Conservation (phyloP, 2,113 vertebrate genomes). For the Tyto alba region DNA sequence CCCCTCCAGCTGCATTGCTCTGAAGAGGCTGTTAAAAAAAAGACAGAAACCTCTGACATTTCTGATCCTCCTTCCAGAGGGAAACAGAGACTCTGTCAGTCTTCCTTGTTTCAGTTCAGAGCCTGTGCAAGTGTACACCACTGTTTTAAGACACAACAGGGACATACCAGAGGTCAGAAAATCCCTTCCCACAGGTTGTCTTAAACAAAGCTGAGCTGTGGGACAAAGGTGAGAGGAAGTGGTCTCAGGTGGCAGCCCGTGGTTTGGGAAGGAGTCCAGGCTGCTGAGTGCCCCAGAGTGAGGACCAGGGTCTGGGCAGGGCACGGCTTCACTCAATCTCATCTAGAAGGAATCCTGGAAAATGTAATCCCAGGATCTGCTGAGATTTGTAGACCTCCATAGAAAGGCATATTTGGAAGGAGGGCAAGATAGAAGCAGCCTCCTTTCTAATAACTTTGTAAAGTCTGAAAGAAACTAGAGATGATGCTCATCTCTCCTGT, state of each 20-base stretch:
- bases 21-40: neutral
- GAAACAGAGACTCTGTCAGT: neutral
- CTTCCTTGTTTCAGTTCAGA: neutral
- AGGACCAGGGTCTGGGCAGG: neutral
- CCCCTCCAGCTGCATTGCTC: neutral
- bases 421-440: neutral
- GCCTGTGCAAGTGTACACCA: neutral
- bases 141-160: neutral
- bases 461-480: neutral
- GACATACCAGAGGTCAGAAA: neutral
- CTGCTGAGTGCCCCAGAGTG: neutral
- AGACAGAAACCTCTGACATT: neutral
- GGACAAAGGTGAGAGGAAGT: accelerated
- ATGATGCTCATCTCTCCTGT: neutral
- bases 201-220: neutral
- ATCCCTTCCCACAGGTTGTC: neutral
- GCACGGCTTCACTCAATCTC: neutral
- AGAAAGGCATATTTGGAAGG: constrained; percentile 19
- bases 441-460: neutral
- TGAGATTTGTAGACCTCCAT: constrained; percentile 11
- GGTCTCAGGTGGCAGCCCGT: neutral
- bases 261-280: neutral
- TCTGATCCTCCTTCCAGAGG: neutral
- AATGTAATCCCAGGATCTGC: neutral
- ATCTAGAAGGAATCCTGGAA: constrained; percentile 23